Conservation (phyloP, 2,113 vertebrate species). For the Deroptyus accipitrinus region DNA sequence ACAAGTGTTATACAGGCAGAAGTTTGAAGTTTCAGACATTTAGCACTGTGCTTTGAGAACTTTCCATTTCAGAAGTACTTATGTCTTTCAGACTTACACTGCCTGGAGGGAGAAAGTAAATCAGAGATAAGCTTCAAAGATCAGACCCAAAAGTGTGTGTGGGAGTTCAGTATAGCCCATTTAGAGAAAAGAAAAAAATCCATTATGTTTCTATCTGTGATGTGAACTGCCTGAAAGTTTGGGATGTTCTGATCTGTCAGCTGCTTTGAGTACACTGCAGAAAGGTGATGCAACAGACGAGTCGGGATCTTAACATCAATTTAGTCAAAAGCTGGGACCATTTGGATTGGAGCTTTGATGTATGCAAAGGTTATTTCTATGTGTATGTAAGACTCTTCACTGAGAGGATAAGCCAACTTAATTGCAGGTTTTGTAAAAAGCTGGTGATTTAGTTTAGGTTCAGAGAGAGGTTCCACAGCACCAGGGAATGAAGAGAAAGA, state of each 20-base stretch:
- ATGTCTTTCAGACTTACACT: conserved; percentile 63
- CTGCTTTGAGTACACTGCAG: conserved; percentile 46
- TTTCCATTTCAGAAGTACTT: conserved; percentile 67
- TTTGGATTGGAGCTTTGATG: conserved; percentile 42
- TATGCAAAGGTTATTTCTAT: conserved; percentile 37
- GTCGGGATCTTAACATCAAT: conserved; percentile 50
- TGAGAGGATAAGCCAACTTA: conserved; percentile 36
- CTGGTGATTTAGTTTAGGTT: conserved; percentile 48
- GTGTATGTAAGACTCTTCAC: conserved; percentile 18
- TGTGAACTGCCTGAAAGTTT: conserved; percentile 67
- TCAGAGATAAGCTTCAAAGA: conserved; percentile 70
- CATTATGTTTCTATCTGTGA: conserved; percentile 65
- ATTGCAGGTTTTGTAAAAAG: conserved; percentile 54
- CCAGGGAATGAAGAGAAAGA: background rate
- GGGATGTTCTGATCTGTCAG: conserved; percentile 58
- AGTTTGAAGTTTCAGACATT: conserved; percentile 60
- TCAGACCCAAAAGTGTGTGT: conserved; percentile 65
- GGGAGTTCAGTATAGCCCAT: conserved; percentile 62
- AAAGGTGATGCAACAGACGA: conserved; percentile 58
- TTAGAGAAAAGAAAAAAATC: conserved; percentile 56
- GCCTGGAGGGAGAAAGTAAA: conserved; percentile 66
- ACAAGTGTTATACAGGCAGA: conserved; percentile 45
- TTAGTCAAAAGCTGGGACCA: conserved; percentile 46
- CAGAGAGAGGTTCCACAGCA: conserved; percentile 29
- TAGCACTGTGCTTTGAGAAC: conserved; percentile 57